Evolutionary conservation across 2,113 vertebrate species (phyloP).

Genomic region (Stigmatopora nigra): DNA sequence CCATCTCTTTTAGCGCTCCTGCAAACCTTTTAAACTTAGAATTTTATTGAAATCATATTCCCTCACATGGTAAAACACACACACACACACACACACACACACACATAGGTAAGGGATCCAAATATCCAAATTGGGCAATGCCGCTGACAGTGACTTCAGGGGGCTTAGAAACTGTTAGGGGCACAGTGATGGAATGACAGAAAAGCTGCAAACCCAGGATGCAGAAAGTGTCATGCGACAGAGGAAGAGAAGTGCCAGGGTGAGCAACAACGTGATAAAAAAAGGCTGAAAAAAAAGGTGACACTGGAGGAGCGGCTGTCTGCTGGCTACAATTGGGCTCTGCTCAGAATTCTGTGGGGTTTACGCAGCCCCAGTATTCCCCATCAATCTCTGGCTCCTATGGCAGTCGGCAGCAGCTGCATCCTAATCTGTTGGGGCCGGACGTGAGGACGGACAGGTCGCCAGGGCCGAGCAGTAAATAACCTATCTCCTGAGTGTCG

Average conservation of each 20-base stretch:
- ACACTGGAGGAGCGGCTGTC: slow-evolving; percentile 33
- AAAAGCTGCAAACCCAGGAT: slow-evolving; percentile 37
- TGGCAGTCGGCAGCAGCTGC: slow-evolving; percentile 59
- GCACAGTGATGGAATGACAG: slow-evolving; percentile 38
- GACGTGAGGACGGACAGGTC: slow-evolving; percentile 69
- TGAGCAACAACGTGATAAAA: slow-evolving; percentile 42
- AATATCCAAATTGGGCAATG: slow-evolving; percentile 54
- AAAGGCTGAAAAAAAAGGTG: slow-evolving; percentile 33
- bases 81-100: slow-evolving; percentile 38
- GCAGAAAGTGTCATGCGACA: slow-evolving; percentile 23
- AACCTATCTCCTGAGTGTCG: slow-evolving; percentile 57
- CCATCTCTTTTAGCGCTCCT: slow-evolving; percentile 34
- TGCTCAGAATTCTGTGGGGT: slow-evolving; percentile 58
- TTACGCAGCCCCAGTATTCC: slow-evolving; percentile 52
- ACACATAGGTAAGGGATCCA: slow-evolving; percentile 54
- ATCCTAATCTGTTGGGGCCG: slow-evolving; percentile 63
- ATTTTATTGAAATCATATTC: slow-evolving; percentile 46
- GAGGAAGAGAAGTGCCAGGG: slow-evolving; percentile 33
- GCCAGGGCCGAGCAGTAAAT: slow-evolving; percentile 59
- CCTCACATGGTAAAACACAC: slow-evolving; percentile 10
- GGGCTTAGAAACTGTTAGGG: slow-evolving; percentile 17
- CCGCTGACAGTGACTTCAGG: slow-evolving; percentile 56
- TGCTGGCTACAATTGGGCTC: slow-evolving; percentile 38
- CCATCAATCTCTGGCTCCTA: slow-evolving; percentile 61
- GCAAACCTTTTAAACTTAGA: slow-evolving; percentile 31